Evolutionary conservation across 2,797 vertebrate genomes (phyloP), one percentile per base, ranked within the genome.

Genomic region (Lutjanus argentimaculatus): DNA sequence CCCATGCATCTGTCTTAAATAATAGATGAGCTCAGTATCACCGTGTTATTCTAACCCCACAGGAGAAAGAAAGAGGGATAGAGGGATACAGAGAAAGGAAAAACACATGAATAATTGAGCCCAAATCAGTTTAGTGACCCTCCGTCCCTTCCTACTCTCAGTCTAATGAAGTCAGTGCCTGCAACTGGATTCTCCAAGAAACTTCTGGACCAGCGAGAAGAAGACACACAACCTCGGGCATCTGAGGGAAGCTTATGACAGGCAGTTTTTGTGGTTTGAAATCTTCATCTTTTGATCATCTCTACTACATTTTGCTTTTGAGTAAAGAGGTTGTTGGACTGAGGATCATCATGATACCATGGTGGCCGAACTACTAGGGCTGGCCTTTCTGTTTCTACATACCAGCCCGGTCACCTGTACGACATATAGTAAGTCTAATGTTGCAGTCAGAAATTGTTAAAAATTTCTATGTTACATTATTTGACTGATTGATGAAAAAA

Each of bases 271-370:
- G 62, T 43, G 10, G 19, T 36, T 21, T 6, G 16, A 52, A 68
- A 80, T 19, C 45, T 78, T 77, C 4, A 42, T 17, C 3, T 69
- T 57, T 73, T 48, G 1, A 53, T 76, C 8, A 8, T 61, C 21
- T 61, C 11, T 36, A 3, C 8, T 7, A 22, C 8, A 12, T 71
- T 78, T 87, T 85, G 30, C 30, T 80, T 80, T 61, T 17, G 57
- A 62, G 45, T 82, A 77, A 85, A 88, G 67, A 81, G 74, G 61
- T 78, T 70, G 78, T 76, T 84, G 85, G 92, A 94, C 77, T 74
- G 45, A 56, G 77, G 89, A 92, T 92, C 92, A 92, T 95, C 93
- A 96, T 96, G 96, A 93, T 93, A 96, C 79, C 93, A 96, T 96
- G 96, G 93, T 94, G 89, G 89, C 89, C 90, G 91, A 89, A 93